A percentile compares a stretch with the other conserved stretches of the same genome.
Conservation (phyloP, 2,113 vertebrate species). For the Parotia lawesii region DNA sequence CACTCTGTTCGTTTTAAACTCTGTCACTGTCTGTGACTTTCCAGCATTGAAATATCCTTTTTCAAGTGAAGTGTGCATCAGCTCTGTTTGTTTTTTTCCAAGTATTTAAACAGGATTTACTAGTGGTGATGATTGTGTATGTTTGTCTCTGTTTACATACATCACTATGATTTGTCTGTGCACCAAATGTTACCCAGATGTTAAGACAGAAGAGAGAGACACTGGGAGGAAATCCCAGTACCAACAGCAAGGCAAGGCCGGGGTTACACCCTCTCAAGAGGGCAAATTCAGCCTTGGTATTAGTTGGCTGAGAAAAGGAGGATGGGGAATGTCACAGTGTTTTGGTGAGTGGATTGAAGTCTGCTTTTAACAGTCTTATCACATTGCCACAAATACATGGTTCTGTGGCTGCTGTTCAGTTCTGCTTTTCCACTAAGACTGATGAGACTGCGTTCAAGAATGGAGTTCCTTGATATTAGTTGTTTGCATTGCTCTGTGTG, state of each 20-base stretch:
- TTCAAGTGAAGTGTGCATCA: neutral
- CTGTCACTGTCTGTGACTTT: constrained; percentile 22
- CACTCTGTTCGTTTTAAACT: constrained; percentile 18
- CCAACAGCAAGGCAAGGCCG: neutral
- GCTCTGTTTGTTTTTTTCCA: neutral
- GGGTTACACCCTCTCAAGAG: neutral
- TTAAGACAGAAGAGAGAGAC: constrained; percentile 6
- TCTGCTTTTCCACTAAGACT: neutral
- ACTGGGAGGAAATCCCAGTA: neutral
- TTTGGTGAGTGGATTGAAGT: constrained; percentile 7
- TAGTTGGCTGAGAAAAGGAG: constrained; percentile 12
- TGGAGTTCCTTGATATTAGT: neutral
- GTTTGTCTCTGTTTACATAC: constrained; percentile 25
- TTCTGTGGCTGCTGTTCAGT: neutral
- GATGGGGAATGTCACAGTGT: neutral
- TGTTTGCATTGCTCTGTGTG: neutral
- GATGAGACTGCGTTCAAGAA: neutral
- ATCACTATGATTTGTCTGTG: neutral
- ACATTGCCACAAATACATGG: neutral
- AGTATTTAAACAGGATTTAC: neutral
- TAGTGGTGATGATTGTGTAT: neutral
- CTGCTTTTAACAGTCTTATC: neutral
- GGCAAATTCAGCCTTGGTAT: neutral
- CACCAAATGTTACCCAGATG: neutral
- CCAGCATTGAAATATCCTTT: neutral